phyloP scores from a whole-genome alignment of 2,797 vertebrate genomes.

The Lepus oiostolus region DNA sequence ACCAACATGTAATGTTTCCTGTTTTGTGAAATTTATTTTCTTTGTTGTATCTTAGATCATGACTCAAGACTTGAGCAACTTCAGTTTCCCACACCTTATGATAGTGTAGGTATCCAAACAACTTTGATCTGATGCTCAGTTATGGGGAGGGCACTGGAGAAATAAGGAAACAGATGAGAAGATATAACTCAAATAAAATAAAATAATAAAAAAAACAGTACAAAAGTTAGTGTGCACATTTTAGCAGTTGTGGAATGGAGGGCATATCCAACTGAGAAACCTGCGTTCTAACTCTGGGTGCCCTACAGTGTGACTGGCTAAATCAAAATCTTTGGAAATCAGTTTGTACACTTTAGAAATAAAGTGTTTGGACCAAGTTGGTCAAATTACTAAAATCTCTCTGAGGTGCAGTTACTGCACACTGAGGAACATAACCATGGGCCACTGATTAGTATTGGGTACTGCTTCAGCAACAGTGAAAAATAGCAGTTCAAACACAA shows the following conservation, averaged over 20 bases:
- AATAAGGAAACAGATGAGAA: background rate
- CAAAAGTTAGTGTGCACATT: background rate
- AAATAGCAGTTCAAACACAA: background rate
- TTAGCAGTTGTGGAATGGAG: background rate
- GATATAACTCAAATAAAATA: background rate
- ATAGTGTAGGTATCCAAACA: background rate
- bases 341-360: background rate
- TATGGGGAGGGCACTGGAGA: background rate
- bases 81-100: background rate
- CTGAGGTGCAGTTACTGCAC: background rate
- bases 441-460: background rate
- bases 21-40: conserved; percentile 42
- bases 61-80: background rate
- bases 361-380: background rate
- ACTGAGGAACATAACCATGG: background rate
- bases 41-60: background rate
- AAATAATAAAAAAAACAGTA: background rate
- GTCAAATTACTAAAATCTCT: background rate
- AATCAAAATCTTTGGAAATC: background rate
- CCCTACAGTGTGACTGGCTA: background rate
- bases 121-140: background rate
- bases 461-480: conserved; percentile 9
- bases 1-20: background rate
- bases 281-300: background rate
- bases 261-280: background rate